Conservation (phyloP, 2,797 vertebrate species). For the Pelodytes ibericus region DNA sequence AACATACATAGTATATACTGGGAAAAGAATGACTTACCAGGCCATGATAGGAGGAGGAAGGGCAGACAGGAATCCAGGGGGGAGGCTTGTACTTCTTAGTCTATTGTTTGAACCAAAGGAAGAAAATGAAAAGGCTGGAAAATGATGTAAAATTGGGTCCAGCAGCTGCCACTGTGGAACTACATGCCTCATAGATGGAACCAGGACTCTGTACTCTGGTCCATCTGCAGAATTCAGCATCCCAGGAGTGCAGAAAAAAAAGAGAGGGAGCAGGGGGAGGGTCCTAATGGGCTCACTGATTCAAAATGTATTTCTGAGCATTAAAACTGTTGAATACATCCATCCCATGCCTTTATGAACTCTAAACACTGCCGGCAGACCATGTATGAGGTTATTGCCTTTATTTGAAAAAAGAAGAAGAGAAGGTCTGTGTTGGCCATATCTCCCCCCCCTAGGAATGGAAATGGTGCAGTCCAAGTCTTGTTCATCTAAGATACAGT, state of each 20-base stretch:
- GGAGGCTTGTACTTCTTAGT: slow-evolving; percentile 18
- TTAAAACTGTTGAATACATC: neutral
- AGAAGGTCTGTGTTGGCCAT: neutral
- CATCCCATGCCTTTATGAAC: neutral
- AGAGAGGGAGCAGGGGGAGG: slow-evolving; percentile 39
- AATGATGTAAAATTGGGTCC: slow-evolving; percentile 56
- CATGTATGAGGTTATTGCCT: neutral
- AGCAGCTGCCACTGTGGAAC: slow-evolving; percentile 55
- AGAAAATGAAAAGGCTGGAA: slow-evolving; percentile 54
- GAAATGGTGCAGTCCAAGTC: slow-evolving; percentile 55
- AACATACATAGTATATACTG: neutral
- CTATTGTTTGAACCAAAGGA: slow-evolving; percentile 45
- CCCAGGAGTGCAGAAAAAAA: slow-evolving; percentile 37
- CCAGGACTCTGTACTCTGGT: slow-evolving; percentile 49
- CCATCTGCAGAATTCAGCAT: slow-evolving; percentile 59
- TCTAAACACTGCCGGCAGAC: too few relatives aligned
- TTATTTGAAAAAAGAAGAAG: neutral
- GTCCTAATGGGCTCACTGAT: neutral
- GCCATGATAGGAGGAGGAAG: slow-evolving; percentile 49
- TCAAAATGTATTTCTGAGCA: neutral
- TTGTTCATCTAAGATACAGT: slow-evolving; percentile 42
- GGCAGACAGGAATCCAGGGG: slow-evolving; percentile 44
- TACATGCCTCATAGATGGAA: slow-evolving; percentile 61
- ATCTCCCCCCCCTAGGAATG: neutral
- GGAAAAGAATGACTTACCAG: slow-evolving; percentile 42